A percentile compares a stretch with the other conserved stretches of the same genome.
phyloP scores from a whole-genome alignment of 2,888 invertebrate genomes.

The Endotricha flammealis region DNA sequence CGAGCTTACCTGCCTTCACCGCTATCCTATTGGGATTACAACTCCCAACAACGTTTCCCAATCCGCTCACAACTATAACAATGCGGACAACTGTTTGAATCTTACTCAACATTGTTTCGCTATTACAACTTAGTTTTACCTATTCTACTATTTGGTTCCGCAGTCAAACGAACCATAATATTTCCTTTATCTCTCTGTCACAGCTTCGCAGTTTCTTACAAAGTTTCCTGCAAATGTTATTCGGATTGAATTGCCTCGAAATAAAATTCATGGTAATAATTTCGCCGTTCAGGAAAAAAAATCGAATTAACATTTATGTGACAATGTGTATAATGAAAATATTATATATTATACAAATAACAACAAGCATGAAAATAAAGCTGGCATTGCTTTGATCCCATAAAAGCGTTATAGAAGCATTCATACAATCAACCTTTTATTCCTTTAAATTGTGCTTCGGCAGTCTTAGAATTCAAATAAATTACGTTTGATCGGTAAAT shows the following conservation, averaged over 20 bases:
- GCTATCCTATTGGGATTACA: conserved; percentile 4
- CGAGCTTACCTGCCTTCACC: background rate
- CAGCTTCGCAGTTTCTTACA: background rate
- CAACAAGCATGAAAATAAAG: too few species aligned
- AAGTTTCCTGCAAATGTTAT: too few species aligned
- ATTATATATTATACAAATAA: too few species aligned
- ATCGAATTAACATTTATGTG: too few species aligned
- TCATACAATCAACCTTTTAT: background rate
- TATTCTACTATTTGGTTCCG: background rate
- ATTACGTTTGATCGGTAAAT: conserved; percentile 23
- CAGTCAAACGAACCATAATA: background rate
- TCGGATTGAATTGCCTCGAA: too few species aligned
- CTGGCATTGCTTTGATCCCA: too few species aligned
- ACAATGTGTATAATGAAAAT: too few species aligned
- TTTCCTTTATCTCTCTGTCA: background rate
- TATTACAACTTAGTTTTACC: background rate
- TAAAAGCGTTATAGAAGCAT: background rate
- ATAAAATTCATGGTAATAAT: too few species aligned
- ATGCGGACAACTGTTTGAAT: conserved; percentile 6
- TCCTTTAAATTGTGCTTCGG: conserved; percentile 9
- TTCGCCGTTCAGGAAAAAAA: too few species aligned
- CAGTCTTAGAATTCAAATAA: conserved; percentile 18
- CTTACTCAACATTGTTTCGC: background rate
- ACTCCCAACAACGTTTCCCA: background rate
- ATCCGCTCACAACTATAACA: conserved; percentile 8